Base-by-base conservation (phyloP, 2,113 vertebrate species). In the Arvicanthis niloticus region DNA sequence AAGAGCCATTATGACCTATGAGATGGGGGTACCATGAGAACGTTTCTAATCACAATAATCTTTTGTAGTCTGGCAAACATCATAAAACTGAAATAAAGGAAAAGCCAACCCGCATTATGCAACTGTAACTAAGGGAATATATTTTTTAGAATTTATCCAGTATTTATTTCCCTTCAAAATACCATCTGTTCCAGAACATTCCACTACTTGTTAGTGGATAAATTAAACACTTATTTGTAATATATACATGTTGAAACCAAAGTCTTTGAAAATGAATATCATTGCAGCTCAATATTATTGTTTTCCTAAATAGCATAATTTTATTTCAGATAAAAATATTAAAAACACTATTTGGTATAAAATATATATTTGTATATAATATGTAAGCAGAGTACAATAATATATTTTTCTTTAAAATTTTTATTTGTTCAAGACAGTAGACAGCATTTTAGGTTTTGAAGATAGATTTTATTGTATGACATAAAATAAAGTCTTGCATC, bases 351-450 rank as follows among this genome's bases (percentile, higher is more conserved):
- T 29, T 73, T 77, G 4, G 8, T 8, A 91, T 85, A 72, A 72
- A 58, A 12, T 31, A 77, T 51, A 45, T 26, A 78, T 77, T 77
- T 73, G 21, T n/a, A n/a, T 56, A 22, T n/a, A 80, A 70, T 60
- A 45, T 60, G 31, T 89, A 77, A 7, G 76, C 67, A 70, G 7
- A 88, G 29, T 70, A 3, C 60, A 62, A 78, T 34, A 37, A 56
- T 53, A 19, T 6, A 53, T 58, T 70, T 80, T 85, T 5, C 31
- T 93, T 95, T 24, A 65, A 2, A 56, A 70, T 58, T 92, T 51
- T 94, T 58, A 53, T 56, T 75, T 90, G 87, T 51, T 11, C 81
- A 84, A 68, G 31, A 92, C 13, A 65, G 76, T 67, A 89, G 56
- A 22, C 21, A 72, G 5, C 3, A 42, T 92, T 89, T 51, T 9